Evolutionary conservation across 2,797 vertebrate genomes (phyloP).

Genomic region (Syngnathus acus): DNA sequence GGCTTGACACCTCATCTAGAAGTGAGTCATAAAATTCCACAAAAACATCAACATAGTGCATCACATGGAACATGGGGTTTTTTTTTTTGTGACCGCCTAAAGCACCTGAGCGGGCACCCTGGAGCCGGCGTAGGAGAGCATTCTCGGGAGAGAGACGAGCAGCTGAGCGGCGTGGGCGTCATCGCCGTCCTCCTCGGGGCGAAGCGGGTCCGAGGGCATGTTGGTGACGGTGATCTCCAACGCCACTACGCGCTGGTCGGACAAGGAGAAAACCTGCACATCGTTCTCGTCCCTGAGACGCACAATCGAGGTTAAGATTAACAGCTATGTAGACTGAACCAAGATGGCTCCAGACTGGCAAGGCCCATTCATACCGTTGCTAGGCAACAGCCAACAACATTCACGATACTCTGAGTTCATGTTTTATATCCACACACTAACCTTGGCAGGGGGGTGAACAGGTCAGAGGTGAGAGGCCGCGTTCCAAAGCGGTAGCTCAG

Average conservation of each 20-base stretch:
- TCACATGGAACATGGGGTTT: background rate
- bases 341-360: background rate
- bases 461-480: conserved; percentile 60
- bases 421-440: conserved; percentile 48
- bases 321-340: background rate
- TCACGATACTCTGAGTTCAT: background rate
- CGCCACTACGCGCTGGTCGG: conserved; percentile 77
- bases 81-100: background rate
- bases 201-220: conserved; percentile 71
- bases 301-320: background rate
- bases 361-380: conserved; percentile 2
- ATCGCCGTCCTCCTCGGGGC: conserved; percentile 79
- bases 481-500: conserved; percentile 78
- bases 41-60: background rate
- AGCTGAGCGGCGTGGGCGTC: conserved; percentile 87
- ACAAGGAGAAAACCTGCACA: conserved; percentile 77
- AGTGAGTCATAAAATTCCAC: conserved; percentile 11
- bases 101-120: conserved; percentile 60
- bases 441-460: conserved; percentile 78
- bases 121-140: conserved; percentile 76
- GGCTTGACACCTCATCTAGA: conserved; percentile 77
- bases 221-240: conserved; percentile 84
- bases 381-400: conserved; percentile 3
- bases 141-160: conserved; percentile 71
- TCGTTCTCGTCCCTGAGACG: conserved; percentile 62